phyloP scores from a whole-genome alignment of 2,797 vertebrate genomes.

The Thamnophis elegans region DNA sequence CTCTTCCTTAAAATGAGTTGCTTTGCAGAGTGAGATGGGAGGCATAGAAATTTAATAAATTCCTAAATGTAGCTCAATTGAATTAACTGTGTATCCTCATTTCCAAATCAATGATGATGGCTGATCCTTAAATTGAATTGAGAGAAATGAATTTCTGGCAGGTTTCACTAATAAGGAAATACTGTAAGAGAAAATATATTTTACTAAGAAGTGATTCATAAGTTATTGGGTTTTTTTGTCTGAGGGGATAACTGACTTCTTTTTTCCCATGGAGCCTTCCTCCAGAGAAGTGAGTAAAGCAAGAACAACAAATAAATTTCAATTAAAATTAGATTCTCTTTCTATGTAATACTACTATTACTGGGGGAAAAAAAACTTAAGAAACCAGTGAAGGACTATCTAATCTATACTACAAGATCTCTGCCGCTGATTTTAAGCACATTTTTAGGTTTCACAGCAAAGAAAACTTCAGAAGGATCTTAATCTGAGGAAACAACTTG shows the following conservation, averaged over 20 bases:
- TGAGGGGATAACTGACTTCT: not conserved
- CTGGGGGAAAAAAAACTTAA: not conserved
- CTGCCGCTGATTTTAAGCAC: not conserved
- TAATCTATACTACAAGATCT: not conserved
- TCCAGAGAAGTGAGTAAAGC: not conserved
- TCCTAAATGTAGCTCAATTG: not conserved
- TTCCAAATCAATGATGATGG: too few relatives aligned
- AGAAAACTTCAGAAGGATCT: not conserved
- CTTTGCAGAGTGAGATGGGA: not conserved
- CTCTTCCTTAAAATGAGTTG: too few relatives aligned
- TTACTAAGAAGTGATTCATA: not conserved
- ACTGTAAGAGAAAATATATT: not conserved
- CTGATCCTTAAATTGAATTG: too few relatives aligned
- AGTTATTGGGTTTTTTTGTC: not conserved
- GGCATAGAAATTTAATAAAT: not conserved
- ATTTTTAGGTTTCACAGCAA: not conserved
- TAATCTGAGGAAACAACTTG: not conserved
- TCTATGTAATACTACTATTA: not conserved
- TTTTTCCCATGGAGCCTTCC: not conserved
- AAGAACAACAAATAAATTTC: not conserved
- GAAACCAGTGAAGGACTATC: not conserved
- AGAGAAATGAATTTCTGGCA: not conserved
- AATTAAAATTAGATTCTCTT: not conserved
- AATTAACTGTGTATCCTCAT: too few relatives aligned
- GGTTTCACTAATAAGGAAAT: not conserved